phyloP scores from a whole-genome alignment of 2,888 invertebrate species.

The Scaptomyza tumidula region DNA sequence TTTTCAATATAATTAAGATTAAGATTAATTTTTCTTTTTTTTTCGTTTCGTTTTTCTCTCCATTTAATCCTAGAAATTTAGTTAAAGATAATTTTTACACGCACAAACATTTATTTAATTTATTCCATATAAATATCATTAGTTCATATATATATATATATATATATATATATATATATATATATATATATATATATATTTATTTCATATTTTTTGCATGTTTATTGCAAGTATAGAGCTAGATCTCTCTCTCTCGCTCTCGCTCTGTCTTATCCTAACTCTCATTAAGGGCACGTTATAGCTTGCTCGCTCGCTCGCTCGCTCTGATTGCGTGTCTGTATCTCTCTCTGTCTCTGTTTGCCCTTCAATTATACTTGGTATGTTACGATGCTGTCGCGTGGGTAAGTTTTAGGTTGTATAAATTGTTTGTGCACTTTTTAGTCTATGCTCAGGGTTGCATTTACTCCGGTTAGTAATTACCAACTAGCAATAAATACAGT shows the following conservation, averaged over 20 bases:
- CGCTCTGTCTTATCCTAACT: conserved; percentile 36
- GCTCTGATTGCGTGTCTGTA: conserved; percentile 13
- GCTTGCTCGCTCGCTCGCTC: conserved; percentile 40
- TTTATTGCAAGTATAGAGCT: conserved; percentile 55
- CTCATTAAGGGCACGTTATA: conserved; percentile 16
- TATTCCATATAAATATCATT: conserved; percentile 69
- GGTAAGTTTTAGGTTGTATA: conserved; percentile 74
- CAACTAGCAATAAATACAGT: conserved; percentile 69
- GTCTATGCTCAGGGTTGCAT: conserved; percentile 81
- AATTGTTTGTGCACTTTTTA: conserved; percentile 74
- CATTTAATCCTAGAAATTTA: conserved; percentile 74
- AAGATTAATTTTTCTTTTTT: conserved; percentile 39
- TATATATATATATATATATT: conserved; percentile 4
- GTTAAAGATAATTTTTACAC: conserved; percentile 80
- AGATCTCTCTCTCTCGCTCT: conserved; percentile 35
- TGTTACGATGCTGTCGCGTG: conserved; percentile 69
- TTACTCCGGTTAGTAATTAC: conserved; percentile 50
- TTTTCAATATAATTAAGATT: conserved; percentile 69
- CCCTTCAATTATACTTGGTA: conserved; percentile 9
- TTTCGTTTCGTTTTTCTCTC: conserved; percentile 8
- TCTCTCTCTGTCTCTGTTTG: conserved; percentile 19
- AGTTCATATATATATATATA: conserved; percentile 14
- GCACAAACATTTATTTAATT: conserved; percentile 80
- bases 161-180: conserved; percentile 2
- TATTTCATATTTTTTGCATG: conserved; percentile 36